Evolutionary conservation across 2,888 invertebrate genomes (phyloP).

Genomic region (Cerastoderma edule): DNA sequence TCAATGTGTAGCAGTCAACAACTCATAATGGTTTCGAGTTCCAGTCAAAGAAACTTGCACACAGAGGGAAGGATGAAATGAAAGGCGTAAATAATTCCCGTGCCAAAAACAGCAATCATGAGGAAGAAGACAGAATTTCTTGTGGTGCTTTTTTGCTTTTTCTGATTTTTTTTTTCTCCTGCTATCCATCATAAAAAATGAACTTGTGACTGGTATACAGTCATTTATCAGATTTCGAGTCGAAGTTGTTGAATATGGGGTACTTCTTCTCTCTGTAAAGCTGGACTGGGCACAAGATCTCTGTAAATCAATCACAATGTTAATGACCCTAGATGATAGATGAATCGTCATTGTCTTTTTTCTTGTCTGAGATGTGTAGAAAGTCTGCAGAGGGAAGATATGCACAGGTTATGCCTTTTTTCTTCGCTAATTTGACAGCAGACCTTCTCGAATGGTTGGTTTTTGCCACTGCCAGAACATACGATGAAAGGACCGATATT

Average conservation of each 20-base stretch:
- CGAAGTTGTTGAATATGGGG: no score
- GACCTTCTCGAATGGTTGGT: slow-evolving; percentile 28
- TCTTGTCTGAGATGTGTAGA: slow-evolving; percentile 14
- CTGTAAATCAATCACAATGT: slow-evolving; percentile 11
- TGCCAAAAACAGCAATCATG: slow-evolving; percentile 19
- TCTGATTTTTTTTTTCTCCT: slow-evolving; percentile 11
- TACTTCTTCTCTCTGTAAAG: neutral
- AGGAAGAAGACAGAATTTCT: slow-evolving; percentile 3
- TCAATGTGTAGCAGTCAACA: no score
- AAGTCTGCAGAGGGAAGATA: slow-evolving; percentile 13
- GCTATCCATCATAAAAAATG: slow-evolving; percentile 16
- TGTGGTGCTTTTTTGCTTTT: slow-evolving; percentile 13
- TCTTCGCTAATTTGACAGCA: slow-evolving; percentile 42
- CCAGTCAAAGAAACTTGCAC: neutral
- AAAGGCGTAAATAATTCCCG: slow-evolving; percentile 9
- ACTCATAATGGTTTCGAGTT: neutral
- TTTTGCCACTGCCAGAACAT: slow-evolving; percentile 20
- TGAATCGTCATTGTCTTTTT: slow-evolving; percentile 24
- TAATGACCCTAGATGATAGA: slow-evolving; percentile 21
- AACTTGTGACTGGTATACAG: slow-evolving; percentile 6
- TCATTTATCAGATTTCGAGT: slow-evolving; percentile 6
- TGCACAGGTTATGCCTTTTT: slow-evolving; percentile 34
- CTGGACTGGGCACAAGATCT: slow-evolving; percentile 13
- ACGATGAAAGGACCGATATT: slow-evolving; percentile 23
- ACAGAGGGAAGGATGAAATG: neutral